phyloP scores from a whole-genome alignment of 2,888 invertebrate genomes.

The Diadegma fenestrale region DNA sequence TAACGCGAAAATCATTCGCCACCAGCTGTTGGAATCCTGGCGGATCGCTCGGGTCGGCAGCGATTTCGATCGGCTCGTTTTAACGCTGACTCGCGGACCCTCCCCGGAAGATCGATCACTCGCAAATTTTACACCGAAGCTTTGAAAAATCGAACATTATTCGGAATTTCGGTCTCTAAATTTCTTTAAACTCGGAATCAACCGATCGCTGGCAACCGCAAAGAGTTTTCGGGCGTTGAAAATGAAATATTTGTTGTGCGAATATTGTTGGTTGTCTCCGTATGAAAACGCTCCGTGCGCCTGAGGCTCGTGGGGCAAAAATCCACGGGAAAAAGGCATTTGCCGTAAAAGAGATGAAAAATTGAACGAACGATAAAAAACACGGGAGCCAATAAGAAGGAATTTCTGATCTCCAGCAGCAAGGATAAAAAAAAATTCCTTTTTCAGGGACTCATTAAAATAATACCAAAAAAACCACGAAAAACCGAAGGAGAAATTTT shows the following conservation, averaged over 20 bases:
- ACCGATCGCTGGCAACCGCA: not conserved
- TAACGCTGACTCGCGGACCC: not conserved
- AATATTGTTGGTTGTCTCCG: not conserved
- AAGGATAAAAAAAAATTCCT: not conserved
- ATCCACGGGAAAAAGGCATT: not conserved
- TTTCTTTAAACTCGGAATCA: not conserved
- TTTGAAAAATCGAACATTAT: not conserved
- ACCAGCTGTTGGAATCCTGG: not conserved
- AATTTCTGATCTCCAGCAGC: not conserved
- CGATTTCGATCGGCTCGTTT: too few species aligned
- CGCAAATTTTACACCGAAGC: not conserved
- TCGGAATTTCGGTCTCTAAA: not conserved
- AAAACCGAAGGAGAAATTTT: not conserved
- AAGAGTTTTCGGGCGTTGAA: not conserved
- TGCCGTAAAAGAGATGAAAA: not conserved
- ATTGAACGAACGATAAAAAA: not conserved
- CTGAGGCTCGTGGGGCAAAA: not conserved
- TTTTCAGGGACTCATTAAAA: not conserved
- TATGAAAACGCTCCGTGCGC: not conserved
- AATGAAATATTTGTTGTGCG: not conserved
- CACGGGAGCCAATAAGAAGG: not conserved
- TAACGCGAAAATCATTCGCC: not conserved
- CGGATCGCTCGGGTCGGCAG: not conserved
- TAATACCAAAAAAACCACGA: too few species aligned
- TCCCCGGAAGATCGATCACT: not conserved